Evolutionary conservation across 1,140 invertebrate species (phyloP), one percentile per base, ranked within the genome.

Genomic region (Brevipalpus yothersi): DNA sequence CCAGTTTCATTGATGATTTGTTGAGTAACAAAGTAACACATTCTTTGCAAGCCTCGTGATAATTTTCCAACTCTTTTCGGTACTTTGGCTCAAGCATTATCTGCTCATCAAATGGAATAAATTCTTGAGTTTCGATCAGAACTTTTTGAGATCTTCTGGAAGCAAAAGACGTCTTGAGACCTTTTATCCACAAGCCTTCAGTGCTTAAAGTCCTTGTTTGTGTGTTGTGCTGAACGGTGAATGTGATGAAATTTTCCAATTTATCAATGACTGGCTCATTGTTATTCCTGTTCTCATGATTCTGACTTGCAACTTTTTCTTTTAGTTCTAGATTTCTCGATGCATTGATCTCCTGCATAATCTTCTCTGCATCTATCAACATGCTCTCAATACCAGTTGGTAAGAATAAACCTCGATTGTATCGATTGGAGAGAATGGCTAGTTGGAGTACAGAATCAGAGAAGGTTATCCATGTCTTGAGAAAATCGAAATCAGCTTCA

Each of bases 331-430:
- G 31, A 15, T 17, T 45, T 3, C 8, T 45, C 12, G n/a, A 45
- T 15, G 12, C 12, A 51, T 66, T 59, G 41, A 66, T 42, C 17
- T 60, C 58, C 5, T 62, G 41, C 54, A 23, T 8, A 39, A 63
- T 19, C n/a, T 45, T n/a, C 54, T 56, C 47, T 17, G 60, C 51
- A 58, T 62, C 60, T 40, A 39, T 39, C 15, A 82, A 73, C 8
- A 82, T 75, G 61, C 79, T 78, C 67, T 88, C 82, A 19, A 96
- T 75, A 58, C 86, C 77, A 11, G 88, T 92, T 12, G 92, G 92
- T 45, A 96, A 70, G 67, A 83, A 84, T 0, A 95, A 74, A 67
- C 84, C 80, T 40, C 82, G 75, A 2, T 79, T 78, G 61, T 81
- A 79, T 62, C 80, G 78, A 41, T 67, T 61, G 4, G 60, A 31